Percentiles rank a stretch among this genome's conserved stretches.
phyloP scores from a whole-genome alignment of 2,888 invertebrate species.

The Xestobium rufovillosum region DNA sequence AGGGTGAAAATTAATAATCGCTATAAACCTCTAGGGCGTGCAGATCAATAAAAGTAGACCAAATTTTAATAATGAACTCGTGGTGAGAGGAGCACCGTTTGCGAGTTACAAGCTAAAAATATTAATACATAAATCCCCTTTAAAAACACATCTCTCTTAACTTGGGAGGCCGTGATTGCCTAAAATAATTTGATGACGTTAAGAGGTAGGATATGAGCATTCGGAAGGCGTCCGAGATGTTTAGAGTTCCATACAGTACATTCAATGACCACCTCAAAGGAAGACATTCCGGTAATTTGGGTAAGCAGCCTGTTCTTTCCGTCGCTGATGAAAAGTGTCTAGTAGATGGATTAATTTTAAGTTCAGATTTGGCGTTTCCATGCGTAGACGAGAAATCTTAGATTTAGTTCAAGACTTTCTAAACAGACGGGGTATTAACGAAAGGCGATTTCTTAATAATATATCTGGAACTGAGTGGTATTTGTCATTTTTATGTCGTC shows the following conservation, averaged over 20 bases:
- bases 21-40: too few species aligned
- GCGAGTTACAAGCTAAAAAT: too few species aligned
- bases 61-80: too few species aligned
- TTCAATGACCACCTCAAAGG: not conserved
- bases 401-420: constrained; percentile 1
- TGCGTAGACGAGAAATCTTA: not conserved
- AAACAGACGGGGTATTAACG: not conserved
- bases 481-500: constrained; percentile 1
- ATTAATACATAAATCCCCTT: too few species aligned
- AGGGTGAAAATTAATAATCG: too few species aligned
- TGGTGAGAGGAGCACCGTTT: too few species aligned
- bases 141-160: too few species aligned
- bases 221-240: not conserved
- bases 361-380: not conserved
- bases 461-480: not conserved
- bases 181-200: too few species aligned
- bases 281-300: not conserved
- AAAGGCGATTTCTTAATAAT: not conserved
- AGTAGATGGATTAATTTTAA: not conserved
- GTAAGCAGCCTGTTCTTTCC: constrained; percentile 2
- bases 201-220: too few species aligned
- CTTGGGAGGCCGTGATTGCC: too few species aligned
- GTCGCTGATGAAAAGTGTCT: constrained; percentile 1
- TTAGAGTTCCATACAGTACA: constrained; percentile 3
- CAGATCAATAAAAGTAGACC: too few species aligned